These are phyloP conservation scores for Tringa solitaria DNA, from an alignment of 2,113 vertebrate genomes.

Conservation along the genomic window DNA sequence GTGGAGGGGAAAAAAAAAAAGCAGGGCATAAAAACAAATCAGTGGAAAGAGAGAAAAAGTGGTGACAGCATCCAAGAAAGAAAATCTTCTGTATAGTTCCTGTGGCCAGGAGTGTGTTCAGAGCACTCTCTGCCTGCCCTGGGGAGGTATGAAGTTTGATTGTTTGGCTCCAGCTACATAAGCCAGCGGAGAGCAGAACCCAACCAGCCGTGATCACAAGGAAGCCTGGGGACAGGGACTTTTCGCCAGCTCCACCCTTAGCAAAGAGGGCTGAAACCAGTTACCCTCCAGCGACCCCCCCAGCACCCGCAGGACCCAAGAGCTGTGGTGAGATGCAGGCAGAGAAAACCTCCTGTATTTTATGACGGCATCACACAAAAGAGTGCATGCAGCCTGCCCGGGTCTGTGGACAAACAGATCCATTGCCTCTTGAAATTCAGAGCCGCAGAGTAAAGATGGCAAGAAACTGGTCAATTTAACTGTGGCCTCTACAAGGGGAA, in stretches of 20 bases:
- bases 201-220: background rate
- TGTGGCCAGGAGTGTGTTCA: background rate
- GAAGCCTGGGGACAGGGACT: background rate
- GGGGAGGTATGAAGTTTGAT: background rate
- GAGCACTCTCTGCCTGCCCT: background rate
- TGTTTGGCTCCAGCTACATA: background rate
- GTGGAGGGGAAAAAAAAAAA: background rate
- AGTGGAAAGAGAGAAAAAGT: background rate
- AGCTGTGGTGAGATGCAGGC: background rate
- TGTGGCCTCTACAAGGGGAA: background rate
- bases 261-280: background rate
- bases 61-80: background rate
- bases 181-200: background rate
- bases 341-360: background rate
- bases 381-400: background rate
- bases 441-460: background rate
- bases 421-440: background rate
- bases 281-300: background rate
- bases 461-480: background rate
- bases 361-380: background rate
- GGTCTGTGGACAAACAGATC: background rate
- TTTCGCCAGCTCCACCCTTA: background rate
- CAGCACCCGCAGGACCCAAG: background rate
- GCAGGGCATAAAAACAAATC: background rate
- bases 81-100: background rate